A percentile compares a stretch with the other conserved stretches of the same genome.
Conservation (phyloP, 2,797 vertebrate species). For the Melanotaenia pygmaea region DNA sequence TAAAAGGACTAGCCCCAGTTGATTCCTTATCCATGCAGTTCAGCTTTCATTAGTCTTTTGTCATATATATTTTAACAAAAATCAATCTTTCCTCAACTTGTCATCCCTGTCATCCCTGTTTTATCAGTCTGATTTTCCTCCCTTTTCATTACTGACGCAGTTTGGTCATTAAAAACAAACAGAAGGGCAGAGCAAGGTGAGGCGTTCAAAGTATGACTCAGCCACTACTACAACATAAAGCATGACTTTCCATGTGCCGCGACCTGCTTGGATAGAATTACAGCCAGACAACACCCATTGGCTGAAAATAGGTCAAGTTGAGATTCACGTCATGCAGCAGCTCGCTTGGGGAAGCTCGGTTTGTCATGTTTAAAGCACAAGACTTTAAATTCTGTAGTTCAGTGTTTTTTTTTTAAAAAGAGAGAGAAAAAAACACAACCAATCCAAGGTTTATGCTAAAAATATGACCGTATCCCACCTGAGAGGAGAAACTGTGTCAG, state of each 20-base stretch:
- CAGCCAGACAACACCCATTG: constrained; percentile 70
- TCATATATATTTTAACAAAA: neutral
- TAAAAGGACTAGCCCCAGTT: neutral
- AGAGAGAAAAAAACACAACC: neutral
- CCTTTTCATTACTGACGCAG: neutral
- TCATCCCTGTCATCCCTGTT: neutral
- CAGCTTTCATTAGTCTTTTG: neutral
- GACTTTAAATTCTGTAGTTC: neutral
- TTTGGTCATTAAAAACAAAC: constrained; percentile 16
- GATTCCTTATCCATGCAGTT: neutral
- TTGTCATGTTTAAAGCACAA: neutral
- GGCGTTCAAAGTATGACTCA: constrained; percentile 60
- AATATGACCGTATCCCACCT: neutral
- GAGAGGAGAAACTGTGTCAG: neutral
- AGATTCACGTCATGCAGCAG: constrained; percentile 60
- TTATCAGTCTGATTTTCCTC: neutral
- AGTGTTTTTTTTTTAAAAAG: neutral
- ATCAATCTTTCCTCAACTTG: neutral
- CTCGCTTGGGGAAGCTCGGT: neutral
- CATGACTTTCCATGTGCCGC: constrained; percentile 75
- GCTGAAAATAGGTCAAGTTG: constrained; percentile 84
- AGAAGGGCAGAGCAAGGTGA: neutral
- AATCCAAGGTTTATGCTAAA: neutral
- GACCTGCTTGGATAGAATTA: constrained; percentile 47
- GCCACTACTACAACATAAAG: constrained; percentile 55